Conservation (phyloP, 2,797 vertebrate genomes). For the Apodemus agrarius region DNA sequence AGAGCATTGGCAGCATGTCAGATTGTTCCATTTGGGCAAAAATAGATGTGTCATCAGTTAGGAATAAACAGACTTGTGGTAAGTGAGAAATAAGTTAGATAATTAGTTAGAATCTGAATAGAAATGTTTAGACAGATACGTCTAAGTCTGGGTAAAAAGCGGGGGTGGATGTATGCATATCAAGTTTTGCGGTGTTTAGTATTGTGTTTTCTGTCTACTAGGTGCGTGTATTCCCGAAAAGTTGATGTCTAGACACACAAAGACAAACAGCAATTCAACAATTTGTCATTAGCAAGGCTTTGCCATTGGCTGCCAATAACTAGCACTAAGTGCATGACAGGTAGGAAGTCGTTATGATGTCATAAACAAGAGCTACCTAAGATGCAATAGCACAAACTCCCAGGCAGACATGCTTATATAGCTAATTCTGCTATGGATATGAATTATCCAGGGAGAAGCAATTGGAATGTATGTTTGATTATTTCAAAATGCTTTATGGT, state of each 20-base stretch:
- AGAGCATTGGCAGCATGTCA: not conserved
- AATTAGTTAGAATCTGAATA: not conserved
- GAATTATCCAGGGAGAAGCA: not conserved
- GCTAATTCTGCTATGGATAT: not conserved
- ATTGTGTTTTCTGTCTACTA: not conserved
- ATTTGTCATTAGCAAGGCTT: not conserved
- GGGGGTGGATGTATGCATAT: not conserved
- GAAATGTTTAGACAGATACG: not conserved
- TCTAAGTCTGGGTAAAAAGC: not conserved
- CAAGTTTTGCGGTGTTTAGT: not conserved
- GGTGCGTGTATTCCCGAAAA: not conserved
- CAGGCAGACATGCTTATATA: not conserved
- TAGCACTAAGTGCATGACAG: not conserved
- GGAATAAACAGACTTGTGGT: not conserved
- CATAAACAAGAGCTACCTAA: not conserved
- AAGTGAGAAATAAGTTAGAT: not conserved
- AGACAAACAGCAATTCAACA: not conserved
- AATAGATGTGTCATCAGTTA: not conserved
- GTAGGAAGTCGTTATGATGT: accelerated
- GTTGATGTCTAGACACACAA: not conserved
- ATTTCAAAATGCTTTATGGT: not conserved
- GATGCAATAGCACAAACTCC: not conserved
- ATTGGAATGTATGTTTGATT: not conserved
- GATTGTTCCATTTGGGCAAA: not conserved
- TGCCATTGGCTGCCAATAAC: not conserved